These are phyloP conservation scores for Rhyacophila evoluta DNA, from an alignment of 2,888 invertebrate species.

Conservation along the genomic window DNA sequence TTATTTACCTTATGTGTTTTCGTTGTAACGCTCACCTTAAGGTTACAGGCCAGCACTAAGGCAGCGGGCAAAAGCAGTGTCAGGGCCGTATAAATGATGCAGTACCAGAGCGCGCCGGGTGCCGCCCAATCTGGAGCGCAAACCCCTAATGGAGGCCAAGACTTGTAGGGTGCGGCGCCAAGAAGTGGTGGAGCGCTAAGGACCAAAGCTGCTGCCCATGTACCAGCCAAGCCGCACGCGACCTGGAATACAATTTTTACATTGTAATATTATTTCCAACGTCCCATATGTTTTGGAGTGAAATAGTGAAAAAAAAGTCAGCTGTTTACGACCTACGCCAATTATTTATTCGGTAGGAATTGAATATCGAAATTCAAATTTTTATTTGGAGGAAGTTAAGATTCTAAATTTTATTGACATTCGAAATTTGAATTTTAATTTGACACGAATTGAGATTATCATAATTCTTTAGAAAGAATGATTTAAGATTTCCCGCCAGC, in stretches of 20 bases:
- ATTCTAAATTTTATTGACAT: no score
- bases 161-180: conserved; percentile 70
- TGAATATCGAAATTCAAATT: no score
- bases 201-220: conserved; percentile 76
- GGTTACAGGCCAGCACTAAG: conserved; percentile 78
- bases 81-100: conserved; percentile 73
- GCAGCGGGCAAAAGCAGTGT: conserved; percentile 77
- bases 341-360: no score
- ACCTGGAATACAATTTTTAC: conserved; percentile 70
- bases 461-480: no score
- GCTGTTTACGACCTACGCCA: no score
- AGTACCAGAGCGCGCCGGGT: conserved; percentile 74
- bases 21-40: conserved; percentile 66
- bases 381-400: no score
- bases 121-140: conserved; percentile 79
- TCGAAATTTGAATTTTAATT: no score
- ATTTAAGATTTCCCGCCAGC: no score
- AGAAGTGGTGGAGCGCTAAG: conserved; percentile 76
- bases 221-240: conserved; percentile 74
- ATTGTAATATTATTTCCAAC: no score
- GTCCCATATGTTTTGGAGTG: no score
- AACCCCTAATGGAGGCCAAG: conserved; percentile 71
- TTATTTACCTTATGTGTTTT: neutral
- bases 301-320: no score
- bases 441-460: no score